A percentile compares a stretch with the other conserved stretches of the same genome.
Evolutionary conservation across 2,113 vertebrate species (phyloP).

Genomic region (Ramphastos sulfuratus): DNA sequence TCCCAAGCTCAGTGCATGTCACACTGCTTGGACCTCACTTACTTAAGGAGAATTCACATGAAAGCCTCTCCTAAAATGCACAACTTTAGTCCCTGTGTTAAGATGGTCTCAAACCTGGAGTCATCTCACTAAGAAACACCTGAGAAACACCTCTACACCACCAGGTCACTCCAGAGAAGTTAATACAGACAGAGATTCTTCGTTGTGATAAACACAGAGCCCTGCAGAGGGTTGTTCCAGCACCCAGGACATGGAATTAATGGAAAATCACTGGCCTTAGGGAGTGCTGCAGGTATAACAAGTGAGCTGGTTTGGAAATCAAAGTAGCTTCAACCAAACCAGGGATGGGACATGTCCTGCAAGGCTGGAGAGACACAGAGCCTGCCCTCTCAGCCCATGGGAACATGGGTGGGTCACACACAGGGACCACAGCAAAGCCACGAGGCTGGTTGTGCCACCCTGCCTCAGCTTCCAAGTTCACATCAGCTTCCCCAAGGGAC

Average conservation of each 20-base stretch:
- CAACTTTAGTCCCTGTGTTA: background rate
- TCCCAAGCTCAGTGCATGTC: background rate
- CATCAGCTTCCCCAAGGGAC: background rate
- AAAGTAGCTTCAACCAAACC: background rate
- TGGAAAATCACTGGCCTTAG: rapidly evolving
- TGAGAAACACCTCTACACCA: background rate
- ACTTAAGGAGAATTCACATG: background rate
- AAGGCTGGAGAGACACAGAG: rapidly evolving
- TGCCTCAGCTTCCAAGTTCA: background rate
- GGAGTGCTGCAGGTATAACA: background rate
- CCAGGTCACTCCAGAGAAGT: rapidly evolving
- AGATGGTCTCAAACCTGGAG: background rate
- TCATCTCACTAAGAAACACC: background rate
- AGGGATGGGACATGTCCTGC: background rate
- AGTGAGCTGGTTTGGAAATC: background rate
- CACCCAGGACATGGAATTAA: background rate
- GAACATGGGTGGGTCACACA: background rate
- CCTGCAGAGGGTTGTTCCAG: background rate
- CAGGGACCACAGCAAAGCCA: background rate
- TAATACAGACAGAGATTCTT: background rate
- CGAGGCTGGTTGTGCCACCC: background rate
- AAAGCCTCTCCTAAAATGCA: background rate
- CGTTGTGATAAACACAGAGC: background rate
- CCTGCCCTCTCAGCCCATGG: background rate
- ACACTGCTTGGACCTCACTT: background rate